Conservation (phyloP, 1,140 invertebrate genomes). For the Cydia splendana region DNA sequence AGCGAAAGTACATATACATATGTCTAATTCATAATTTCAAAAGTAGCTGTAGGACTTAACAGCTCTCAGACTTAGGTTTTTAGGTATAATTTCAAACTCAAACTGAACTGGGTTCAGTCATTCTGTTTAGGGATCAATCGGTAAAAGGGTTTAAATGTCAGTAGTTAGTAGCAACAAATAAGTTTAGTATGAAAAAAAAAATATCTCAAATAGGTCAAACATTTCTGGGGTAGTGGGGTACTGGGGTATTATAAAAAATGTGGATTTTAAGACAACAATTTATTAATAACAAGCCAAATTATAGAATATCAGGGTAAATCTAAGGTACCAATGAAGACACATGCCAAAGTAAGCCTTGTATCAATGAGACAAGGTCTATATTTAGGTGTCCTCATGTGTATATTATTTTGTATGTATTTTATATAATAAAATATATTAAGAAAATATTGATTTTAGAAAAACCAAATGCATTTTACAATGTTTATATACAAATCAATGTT, state of each 20-base stretch:
- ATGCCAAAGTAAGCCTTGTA: background rate
- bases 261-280: background rate
- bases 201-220: background rate
- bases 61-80: too few species aligned
- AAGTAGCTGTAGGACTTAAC: too few species aligned
- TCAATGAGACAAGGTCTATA: background rate
- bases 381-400: background rate
- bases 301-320: constrained; percentile 7
- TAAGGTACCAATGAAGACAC: background rate
- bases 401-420: background rate
- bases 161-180: too few species aligned
- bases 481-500: background rate
- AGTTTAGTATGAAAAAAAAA: too few species aligned
- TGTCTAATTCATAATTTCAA: too few species aligned
- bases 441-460: constrained; percentile 3
- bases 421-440: background rate
- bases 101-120: too few species aligned
- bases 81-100: too few species aligned
- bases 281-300: background rate
- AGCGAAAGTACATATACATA: too few species aligned
- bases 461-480: background rate
- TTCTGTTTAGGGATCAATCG: too few species aligned
- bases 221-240: too few species aligned
- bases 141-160: too few species aligned
- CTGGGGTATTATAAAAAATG: background rate